Evolutionary conservation across 2,797 vertebrate genomes (phyloP).

Genomic region (Thunnus albacares): DNA sequence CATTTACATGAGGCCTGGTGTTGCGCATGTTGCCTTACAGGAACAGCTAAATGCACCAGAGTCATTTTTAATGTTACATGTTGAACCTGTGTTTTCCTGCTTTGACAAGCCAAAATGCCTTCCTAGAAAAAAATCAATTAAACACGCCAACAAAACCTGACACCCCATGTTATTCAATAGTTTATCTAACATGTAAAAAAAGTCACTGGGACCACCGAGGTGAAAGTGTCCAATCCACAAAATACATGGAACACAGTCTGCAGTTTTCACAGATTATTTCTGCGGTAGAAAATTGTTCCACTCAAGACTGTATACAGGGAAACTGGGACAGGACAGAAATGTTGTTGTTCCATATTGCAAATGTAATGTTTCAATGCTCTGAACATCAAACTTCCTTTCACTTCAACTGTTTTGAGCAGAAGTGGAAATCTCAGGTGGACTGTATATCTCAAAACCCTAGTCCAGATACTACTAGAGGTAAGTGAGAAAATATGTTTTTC

Average conservation of each 20-base stretch:
- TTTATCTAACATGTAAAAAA: background rate
- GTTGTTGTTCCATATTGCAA: no score
- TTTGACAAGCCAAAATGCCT: constrained; percentile 22
- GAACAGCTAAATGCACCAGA: background rate
- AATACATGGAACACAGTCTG: background rate
- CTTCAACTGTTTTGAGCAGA: no score
- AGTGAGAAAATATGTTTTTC: no score
- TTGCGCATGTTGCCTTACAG: background rate
- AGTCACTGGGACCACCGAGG: background rate
- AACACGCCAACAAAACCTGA: constrained; percentile 40
- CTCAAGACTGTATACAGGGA: background rate
- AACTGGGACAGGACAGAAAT: no score
- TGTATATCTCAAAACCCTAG: no score
- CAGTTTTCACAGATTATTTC: background rate
- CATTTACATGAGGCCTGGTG: background rate
- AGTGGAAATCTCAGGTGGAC: no score
- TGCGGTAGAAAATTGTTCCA: background rate
- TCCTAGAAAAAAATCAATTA: background rate
- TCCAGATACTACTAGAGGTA: no score
- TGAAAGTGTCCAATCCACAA: background rate
- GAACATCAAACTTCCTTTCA: no score
- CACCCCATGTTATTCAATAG: constrained; percentile 50
- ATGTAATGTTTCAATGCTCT: no score
- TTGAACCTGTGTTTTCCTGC: background rate
- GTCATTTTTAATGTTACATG: background rate